phyloP scores from a whole-genome alignment of 2,797 vertebrate species.

The Taeniopygia guttata region DNA sequence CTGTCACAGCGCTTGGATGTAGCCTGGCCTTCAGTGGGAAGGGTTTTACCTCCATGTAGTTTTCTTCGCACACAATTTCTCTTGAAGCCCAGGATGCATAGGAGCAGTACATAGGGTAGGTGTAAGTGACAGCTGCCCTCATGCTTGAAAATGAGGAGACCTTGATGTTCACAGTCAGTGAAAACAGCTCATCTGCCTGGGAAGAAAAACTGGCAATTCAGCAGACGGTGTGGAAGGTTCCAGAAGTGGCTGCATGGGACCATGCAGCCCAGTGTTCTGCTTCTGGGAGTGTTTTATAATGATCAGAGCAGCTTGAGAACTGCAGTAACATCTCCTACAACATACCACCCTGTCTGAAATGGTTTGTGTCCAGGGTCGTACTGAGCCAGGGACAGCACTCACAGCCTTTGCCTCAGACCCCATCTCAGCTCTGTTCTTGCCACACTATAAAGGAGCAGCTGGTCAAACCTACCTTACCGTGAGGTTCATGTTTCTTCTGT shows the following conservation, averaged over 20 bases:
- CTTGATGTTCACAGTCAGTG: slow-evolving; percentile 71
- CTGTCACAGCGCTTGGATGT: neutral
- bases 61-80: slow-evolving; percentile 80
- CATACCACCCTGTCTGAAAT: neutral
- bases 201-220: neutral
- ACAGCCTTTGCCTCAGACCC: neutral
- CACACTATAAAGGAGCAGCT: neutral
- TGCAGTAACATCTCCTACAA: neutral
- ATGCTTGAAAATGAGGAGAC: slow-evolving; percentile 2
- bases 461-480: neutral
- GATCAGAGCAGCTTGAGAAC: neutral
- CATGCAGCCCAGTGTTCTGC: neutral
- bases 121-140: slow-evolving; percentile 42
- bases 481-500: neutral
- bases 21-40: neutral
- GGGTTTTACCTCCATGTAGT: slow-evolving; percentile 80
- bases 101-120: slow-evolving; percentile 70
- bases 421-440: neutral
- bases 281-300: neutral
- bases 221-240: neutral
- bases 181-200: slow-evolving; percentile 71
- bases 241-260: neutral
- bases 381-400: neutral
- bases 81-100: slow-evolving; percentile 71
- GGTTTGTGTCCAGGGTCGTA: neutral